A percentile compares a stretch with the other conserved stretches of the same genome.
Conservation (phyloP, 2,888 invertebrate species). For the Hoplodrina blanda region DNA sequence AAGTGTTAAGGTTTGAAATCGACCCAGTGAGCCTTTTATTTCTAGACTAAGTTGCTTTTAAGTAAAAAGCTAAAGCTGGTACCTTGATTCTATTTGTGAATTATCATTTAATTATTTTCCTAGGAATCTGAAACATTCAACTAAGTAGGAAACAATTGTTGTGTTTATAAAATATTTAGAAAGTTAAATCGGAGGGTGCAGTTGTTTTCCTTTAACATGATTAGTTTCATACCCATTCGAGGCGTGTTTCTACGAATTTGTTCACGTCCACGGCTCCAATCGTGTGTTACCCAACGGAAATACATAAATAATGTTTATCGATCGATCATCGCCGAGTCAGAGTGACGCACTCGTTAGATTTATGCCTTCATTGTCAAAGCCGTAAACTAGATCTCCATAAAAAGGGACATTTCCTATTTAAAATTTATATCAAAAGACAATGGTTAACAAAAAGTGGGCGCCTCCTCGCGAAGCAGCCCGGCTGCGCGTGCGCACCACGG, state of each 20-base stretch:
- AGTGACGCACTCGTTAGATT: slow-evolving; percentile 88
- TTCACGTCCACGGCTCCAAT: slow-evolving; percentile 77
- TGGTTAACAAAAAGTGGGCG: slow-evolving; percentile 90
- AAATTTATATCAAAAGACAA: slow-evolving; percentile 91
- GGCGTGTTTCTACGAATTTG: slow-evolving; percentile 76
- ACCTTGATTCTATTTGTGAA: slow-evolving; percentile 40
- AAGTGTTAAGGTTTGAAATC: slow-evolving; percentile 31
- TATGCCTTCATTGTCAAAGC: slow-evolving; percentile 90
- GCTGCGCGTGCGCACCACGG: slow-evolving; percentile 78
- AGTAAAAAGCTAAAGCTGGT: slow-evolving; percentile 18
- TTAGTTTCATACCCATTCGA: slow-evolving; percentile 59
- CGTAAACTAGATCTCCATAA: slow-evolving; percentile 91
- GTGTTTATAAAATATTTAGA: slow-evolving; percentile 53
- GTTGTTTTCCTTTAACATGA: slow-evolving; percentile 44
- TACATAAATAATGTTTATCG: slow-evolving; percentile 90
- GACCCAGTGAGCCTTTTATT: slow-evolving; percentile 1
- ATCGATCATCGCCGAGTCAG: slow-evolving; percentile 88
- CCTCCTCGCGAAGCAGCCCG: slow-evolving; percentile 83
- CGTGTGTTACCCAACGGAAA: slow-evolving; percentile 83
- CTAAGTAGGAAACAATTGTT: slow-evolving; percentile 30
- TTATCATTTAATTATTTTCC: slow-evolving; percentile 46
- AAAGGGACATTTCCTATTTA: slow-evolving; percentile 90
- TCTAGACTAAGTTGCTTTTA: slow-evolving; percentile 29
- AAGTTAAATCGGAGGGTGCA: slow-evolving; percentile 43
- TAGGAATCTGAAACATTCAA: slow-evolving; percentile 18